A percentile compares a stretch with the other conserved stretches of the same genome.
Conservation (phyloP, 1,140 invertebrate genomes). For the Uloborus diversus region DNA sequence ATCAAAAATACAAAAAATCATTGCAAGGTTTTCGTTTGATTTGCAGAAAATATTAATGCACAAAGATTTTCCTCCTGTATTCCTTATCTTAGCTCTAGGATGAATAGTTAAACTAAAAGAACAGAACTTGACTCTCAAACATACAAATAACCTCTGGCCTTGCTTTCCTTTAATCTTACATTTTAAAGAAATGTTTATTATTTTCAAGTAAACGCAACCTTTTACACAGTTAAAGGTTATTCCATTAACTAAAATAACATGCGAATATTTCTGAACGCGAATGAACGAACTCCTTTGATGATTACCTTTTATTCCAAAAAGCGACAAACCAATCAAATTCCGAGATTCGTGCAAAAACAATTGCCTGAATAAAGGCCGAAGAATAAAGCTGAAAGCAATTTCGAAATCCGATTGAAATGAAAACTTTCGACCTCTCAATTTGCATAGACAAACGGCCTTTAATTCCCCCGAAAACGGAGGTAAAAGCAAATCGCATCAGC, state of each 20-base stretch:
- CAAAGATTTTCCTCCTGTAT: too few species aligned
- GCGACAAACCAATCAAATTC: constrained; percentile 3
- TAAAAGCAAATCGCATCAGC: constrained; percentile 22
- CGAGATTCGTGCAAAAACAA: constrained; percentile 16
- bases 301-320: neutral
- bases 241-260: neutral
- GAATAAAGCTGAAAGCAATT: constrained; percentile 22
- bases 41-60: too few species aligned
- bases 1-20: too few species aligned
- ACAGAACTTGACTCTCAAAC: too few species aligned
- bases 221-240: neutral
- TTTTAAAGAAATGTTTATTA: neutral
- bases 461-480: constrained; percentile 38
- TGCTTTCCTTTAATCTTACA: neutral
- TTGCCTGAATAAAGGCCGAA: neutral
- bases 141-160: neutral
- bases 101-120: too few species aligned
- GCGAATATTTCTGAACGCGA: neutral
- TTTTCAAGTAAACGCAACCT: neutral
- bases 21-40: too few species aligned
- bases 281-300: neutral
- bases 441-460: constrained; percentile 49
- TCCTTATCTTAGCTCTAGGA: too few species aligned
- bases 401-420: constrained; percentile 47
- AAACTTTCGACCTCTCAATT: constrained; percentile 53